These are phyloP conservation scores for Aphelinus certus DNA, from an alignment of 1,140 invertebrate species.

Conservation along the genomic window DNA sequence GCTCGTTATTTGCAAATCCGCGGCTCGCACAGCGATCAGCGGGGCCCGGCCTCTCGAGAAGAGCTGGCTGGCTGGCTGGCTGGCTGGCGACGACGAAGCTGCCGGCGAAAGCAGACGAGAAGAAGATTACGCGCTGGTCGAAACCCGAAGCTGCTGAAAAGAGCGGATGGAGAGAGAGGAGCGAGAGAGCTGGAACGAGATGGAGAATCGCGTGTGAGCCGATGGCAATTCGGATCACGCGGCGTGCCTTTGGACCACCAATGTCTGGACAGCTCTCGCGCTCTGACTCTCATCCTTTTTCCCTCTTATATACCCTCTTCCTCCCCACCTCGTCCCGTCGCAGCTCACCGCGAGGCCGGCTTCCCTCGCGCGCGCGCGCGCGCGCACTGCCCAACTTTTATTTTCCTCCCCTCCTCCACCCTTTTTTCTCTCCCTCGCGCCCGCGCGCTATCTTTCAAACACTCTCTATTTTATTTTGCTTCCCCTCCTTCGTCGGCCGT, in stretches of 20 bases:
- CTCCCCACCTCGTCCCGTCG: too few species aligned
- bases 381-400: conserved; percentile 16
- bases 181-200: neutral
- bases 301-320: conserved; percentile 6
- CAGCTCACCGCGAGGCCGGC: too few species aligned
- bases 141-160: conserved; percentile 36
- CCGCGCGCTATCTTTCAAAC: conserved; percentile 21
- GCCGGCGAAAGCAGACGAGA: conserved; percentile 25
- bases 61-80: neutral
- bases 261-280: conserved; percentile 29
- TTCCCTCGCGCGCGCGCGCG: too few species aligned
- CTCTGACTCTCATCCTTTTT: conserved; percentile 32
- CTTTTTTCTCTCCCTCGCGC: conserved; percentile 7
- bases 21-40: neutral
- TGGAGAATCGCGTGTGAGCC: conserved; percentile 36
- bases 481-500: neutral
- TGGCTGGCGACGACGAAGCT: conserved; percentile 22
- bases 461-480: conserved; percentile 27
- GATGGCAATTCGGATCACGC: conserved; percentile 41
- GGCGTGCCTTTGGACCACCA: conserved; percentile 42
- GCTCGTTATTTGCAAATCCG: conserved; percentile 35
- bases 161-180: conserved; percentile 18
- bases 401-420: conserved; percentile 23
- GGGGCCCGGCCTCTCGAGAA: neutral
- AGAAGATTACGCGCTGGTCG: conserved; percentile 37